Percentiles rank a stretch among this genome's conserved stretches.
These are phyloP conservation scores for Dromas ardeola DNA, from an alignment of 2,113 vertebrate species.

Conservation along the genomic window DNA sequence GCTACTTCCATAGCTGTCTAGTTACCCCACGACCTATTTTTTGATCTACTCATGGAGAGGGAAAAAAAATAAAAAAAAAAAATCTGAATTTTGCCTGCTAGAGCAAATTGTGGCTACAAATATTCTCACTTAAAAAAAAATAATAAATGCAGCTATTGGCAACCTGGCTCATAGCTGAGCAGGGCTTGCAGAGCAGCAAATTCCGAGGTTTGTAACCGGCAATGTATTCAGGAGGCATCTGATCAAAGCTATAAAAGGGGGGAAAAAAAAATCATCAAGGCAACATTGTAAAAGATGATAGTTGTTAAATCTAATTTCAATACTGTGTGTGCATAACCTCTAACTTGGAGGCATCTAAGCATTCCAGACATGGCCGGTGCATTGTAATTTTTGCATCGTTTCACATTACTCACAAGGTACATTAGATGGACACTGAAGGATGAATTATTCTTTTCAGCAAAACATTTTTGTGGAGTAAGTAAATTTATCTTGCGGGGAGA, in stretches of 20 bases:
- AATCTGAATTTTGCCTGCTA: background rate
- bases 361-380: conserved; percentile 10
- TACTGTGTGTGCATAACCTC: conserved; percentile 68
- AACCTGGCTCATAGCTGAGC: background rate
- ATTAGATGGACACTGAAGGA: conserved; percentile 60
- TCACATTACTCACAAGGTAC: conserved; percentile 41
- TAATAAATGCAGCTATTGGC: background rate
- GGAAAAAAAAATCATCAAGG: conserved; percentile 28
- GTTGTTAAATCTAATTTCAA: conserved; percentile 68
- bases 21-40: background rate
- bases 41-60: fast-evolving
- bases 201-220: background rate
- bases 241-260: conserved; percentile 55
- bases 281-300: conserved; percentile 67
- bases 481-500: conserved; percentile 63
- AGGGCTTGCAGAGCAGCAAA: conserved; percentile 16
- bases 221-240: conserved; percentile 52
- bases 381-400: conserved; percentile 61
- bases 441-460: conserved; percentile 69
- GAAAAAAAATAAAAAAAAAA: background rate
- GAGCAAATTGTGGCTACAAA: conserved; percentile 49
- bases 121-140: background rate
- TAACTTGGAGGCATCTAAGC: conserved; percentile 43
- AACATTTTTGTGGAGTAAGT: conserved; percentile 67
- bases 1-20: background rate